These are phyloP conservation scores for Morphnarchus princeps DNA, from an alignment of 2,113 vertebrate genomes.

Conservation along the genomic window DNA sequence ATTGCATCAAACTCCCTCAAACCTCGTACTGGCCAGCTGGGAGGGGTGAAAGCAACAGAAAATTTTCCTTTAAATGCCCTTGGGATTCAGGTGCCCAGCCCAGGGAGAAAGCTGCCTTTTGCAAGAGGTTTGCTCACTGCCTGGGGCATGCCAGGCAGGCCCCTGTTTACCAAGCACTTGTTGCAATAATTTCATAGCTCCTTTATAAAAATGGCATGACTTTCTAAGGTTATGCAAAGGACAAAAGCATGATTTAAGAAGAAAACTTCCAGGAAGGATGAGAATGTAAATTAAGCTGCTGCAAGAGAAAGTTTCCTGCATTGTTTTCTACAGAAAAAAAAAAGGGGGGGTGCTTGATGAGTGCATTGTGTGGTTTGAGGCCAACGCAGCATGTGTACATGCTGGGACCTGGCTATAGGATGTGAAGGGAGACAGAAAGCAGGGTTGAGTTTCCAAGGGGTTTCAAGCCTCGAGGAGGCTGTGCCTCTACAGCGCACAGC, in stretches of 20 bases:
- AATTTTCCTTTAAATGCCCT: background rate
- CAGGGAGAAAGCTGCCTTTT: background rate
- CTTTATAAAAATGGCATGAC: background rate
- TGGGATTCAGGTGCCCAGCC: background rate
- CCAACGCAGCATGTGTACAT: fast-evolving
- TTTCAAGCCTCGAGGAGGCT: background rate
- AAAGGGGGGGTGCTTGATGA: background rate
- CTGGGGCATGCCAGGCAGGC: fast-evolving
- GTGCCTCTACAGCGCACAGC: background rate
- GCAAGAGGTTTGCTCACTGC: fast-evolving
- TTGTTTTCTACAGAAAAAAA: background rate
- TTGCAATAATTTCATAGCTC: background rate
- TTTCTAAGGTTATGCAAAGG: background rate
- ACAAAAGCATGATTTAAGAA: background rate
- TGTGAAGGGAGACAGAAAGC: background rate
- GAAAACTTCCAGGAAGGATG: background rate
- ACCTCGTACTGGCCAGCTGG: fast-evolving
- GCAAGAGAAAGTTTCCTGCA: background rate
- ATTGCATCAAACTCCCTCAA: background rate
- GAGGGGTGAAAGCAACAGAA: background rate
- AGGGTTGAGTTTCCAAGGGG: background rate
- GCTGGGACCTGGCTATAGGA: fast-evolving
- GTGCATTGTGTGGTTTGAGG: fast-evolving
- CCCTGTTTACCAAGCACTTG: background rate
- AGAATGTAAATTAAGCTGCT: background rate